Percentiles rank a stretch among this genome's conserved stretches.
Evolutionary conservation across 2,113 vertebrate species (phyloP).

Genomic region (Erythrolamprus reginae): DNA sequence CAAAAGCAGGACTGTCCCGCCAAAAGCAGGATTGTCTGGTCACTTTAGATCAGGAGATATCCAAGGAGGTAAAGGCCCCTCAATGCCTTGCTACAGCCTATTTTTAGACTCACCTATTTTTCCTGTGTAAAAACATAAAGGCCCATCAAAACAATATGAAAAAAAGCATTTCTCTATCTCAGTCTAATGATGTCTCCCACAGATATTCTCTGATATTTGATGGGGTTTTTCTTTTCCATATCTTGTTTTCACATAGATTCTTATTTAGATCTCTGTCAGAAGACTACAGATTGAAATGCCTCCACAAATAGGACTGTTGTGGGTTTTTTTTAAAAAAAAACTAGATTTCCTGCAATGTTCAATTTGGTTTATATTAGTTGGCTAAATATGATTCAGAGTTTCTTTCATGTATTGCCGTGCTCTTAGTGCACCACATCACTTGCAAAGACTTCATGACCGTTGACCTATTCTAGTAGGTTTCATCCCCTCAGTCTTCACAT

Average conservation of each 20-base stretch:
- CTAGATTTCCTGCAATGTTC: neutral
- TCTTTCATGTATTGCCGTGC: too few species aligned
- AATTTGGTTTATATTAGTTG: neutral
- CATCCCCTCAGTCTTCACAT: too few species aligned
- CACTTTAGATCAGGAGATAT: neutral
- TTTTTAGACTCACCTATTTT: neutral
- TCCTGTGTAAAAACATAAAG: neutral
- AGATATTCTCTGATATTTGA: neutral
- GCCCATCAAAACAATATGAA: neutral
- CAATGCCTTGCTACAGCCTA: neutral
- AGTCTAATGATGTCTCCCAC: neutral
- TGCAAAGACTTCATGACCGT: too few species aligned
- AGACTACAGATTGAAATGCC: neutral
- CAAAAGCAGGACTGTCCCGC: too few species aligned
- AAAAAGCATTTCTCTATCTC: neutral
- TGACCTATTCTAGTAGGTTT: too few species aligned
- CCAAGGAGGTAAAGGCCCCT: neutral
- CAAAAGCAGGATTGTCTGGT: too few species aligned
- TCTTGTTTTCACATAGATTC: neutral
- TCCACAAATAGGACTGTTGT: neutral
- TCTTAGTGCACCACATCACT: too few species aligned
- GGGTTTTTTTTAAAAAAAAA: neutral
- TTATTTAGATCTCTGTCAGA: neutral
- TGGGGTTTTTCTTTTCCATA: neutral
- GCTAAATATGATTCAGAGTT: neutral